Conservation (phyloP, 1,140 invertebrate genomes). For the Pseudomyrmex concolor region DNA sequence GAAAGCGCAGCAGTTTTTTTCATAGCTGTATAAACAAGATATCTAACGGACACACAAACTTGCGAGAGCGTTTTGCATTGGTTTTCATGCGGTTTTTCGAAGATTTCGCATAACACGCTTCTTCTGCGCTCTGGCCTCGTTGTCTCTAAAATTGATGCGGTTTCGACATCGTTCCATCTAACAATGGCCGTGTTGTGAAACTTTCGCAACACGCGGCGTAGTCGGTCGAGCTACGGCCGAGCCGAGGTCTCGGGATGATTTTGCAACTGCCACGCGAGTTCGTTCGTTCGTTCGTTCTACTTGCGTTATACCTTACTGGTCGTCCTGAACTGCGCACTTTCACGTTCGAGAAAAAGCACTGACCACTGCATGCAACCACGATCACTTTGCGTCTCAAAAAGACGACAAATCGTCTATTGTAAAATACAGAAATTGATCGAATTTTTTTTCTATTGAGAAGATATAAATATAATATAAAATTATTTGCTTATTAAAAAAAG, state of each 20-base stretch:
- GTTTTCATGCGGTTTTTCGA: not conserved
- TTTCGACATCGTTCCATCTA: slow-evolving; percentile 78
- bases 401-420: not conserved
- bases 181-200: slow-evolving; percentile 81
- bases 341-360: slow-evolving; percentile 71
- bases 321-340: slow-evolving; percentile 72
- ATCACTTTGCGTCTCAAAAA: not conserved
- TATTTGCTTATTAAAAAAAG: no score
- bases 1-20: no score
- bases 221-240: slow-evolving; percentile 48
- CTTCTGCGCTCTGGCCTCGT: slow-evolving; percentile 58
- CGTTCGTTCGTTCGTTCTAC: slow-evolving; percentile 75
- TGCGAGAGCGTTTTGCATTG: not conserved
- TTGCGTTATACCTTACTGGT: slow-evolving; percentile 75
- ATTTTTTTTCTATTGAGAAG: no score
- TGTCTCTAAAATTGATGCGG: slow-evolving; percentile 75
- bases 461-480: no score
- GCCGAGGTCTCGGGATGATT: slow-evolving; percentile 76
- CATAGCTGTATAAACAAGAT: no score
- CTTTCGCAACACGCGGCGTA: slow-evolving; percentile 59
- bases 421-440: slow-evolving; percentile 1
- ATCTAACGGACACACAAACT: no score
- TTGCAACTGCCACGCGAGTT: slow-evolving; percentile 74
- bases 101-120: slow-evolving; percentile 38
- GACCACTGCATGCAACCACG: no score